phyloP scores from a whole-genome alignment of 2,888 invertebrate species.

The Drosophila fulvimacula region DNA sequence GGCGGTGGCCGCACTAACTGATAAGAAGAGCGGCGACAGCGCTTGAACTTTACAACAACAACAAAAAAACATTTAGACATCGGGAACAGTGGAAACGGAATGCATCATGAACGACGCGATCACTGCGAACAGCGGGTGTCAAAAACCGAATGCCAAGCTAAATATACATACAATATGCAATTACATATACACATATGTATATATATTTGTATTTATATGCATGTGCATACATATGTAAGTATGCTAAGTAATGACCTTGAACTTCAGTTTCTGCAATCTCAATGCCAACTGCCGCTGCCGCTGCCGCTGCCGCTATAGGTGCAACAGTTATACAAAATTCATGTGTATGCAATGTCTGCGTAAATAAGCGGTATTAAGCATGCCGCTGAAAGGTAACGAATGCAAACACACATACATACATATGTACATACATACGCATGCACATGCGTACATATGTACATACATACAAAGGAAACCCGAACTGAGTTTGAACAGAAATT shows the following conservation, averaged over 20 bases:
- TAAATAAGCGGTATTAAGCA: constrained; percentile 22
- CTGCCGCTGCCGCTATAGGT: constrained; percentile 36
- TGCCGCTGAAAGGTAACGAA: constrained; percentile 7
- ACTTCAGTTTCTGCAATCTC: constrained; percentile 58
- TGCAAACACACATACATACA: no score
- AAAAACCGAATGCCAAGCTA: constrained; percentile 19
- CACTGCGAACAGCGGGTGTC: constrained; percentile 22
- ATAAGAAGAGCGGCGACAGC: constrained; percentile 50
- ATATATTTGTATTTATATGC: constrained; percentile 3
- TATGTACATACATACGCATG: no score
- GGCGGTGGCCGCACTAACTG: constrained; percentile 55
- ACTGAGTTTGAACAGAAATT: not conserved
- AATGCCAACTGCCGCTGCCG: constrained; percentile 26
- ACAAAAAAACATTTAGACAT: constrained; percentile 30
- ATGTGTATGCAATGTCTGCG: constrained; percentile 8
- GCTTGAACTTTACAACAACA: constrained; percentile 53
- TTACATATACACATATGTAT: not conserved
- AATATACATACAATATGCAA: constrained; percentile 9
- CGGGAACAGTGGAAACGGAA: constrained; percentile 17
- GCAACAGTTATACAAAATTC: constrained; percentile 59
- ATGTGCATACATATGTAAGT: constrained; percentile 17
- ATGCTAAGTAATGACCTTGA: constrained; percentile 69
- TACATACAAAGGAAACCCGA: not conserved
- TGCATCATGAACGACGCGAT: constrained; percentile 35
- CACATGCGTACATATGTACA: not conserved